Percentiles rank a stretch among this genome's conserved stretches.
Conservation (phyloP, 2,888 invertebrate species). For the Stictocephala bisonia region DNA sequence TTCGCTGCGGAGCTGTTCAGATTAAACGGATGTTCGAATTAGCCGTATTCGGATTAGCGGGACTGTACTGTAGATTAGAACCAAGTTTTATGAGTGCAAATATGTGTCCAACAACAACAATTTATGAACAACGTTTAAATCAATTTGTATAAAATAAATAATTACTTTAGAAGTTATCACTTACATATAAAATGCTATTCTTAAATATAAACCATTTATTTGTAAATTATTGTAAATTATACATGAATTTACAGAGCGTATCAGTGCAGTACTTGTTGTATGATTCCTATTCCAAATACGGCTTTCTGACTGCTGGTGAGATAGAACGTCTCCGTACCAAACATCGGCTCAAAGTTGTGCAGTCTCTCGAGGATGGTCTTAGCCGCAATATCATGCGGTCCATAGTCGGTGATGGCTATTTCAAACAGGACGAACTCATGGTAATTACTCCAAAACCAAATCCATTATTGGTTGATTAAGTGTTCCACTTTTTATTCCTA, state of each 20-base stretch:
- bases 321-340: constrained; percentile 93
- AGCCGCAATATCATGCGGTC: constrained; percentile 91
- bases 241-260: constrained; percentile 77
- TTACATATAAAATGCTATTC: background rate
- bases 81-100: no score
- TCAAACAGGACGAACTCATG: constrained; percentile 74
- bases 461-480: no score
- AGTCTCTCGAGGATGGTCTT: constrained; percentile 90
- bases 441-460: constrained; percentile 62
- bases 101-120: no score
- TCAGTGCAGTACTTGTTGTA: constrained; percentile 86
- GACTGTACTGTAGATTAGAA: no score
- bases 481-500: no score
- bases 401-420: constrained; percentile 76
- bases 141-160: background rate
- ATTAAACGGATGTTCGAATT: no score
- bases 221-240: no score
- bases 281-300: constrained; percentile 86
- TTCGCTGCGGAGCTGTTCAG: no score
- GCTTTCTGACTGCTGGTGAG: constrained; percentile 81
- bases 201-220: constrained; percentile 6
- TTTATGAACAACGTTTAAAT: no score
- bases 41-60: no score
- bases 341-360: constrained; percentile 91
- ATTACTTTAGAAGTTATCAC: background rate